phyloP scores from a whole-genome alignment of 2,113 vertebrate species.

The Corythaeola cristata region DNA sequence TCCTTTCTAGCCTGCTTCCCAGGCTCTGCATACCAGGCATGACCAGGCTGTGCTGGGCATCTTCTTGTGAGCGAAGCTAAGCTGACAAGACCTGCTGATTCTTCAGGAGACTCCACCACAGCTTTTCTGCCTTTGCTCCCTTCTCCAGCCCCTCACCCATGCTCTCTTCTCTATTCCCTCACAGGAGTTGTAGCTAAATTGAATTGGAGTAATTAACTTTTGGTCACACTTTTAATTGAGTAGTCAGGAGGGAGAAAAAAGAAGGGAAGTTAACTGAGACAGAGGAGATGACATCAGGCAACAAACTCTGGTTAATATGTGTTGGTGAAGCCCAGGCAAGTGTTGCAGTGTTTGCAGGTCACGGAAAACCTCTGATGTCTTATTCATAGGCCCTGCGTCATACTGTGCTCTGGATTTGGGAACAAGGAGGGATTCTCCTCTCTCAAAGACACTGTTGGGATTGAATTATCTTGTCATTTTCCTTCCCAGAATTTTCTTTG shows the following conservation, averaged over 20 bases:
- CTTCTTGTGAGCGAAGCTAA: not conserved
- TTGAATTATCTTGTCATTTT: not conserved
- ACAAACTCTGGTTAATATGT: not conserved
- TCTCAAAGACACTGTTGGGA: not conserved
- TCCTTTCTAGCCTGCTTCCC: not conserved
- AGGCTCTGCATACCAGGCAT: not conserved
- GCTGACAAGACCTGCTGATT: not conserved
- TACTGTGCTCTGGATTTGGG: not conserved
- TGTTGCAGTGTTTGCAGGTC: not conserved
- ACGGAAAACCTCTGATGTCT: not conserved
- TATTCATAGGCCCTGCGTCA: not conserved
- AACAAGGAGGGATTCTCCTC: not conserved
- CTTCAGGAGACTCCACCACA: not conserved
- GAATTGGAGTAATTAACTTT: slow-evolving; percentile 55
- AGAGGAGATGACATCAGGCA: not conserved
- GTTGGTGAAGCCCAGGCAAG: not conserved
- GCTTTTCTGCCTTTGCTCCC: not conserved
- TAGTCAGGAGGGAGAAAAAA: slow-evolving; percentile 10
- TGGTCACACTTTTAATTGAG: slow-evolving; percentile 25
- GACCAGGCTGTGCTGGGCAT: not conserved
- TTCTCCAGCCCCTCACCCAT: not conserved
- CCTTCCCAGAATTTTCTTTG: not conserved
- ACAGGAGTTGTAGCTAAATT: slow-evolving; percentile 3
- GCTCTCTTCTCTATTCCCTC: not conserved
- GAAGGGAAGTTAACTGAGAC: slow-evolving; percentile 43